Evolutionary conservation across 2,888 invertebrate genomes (phyloP).

Genomic region (Sesamia inferens): DNA sequence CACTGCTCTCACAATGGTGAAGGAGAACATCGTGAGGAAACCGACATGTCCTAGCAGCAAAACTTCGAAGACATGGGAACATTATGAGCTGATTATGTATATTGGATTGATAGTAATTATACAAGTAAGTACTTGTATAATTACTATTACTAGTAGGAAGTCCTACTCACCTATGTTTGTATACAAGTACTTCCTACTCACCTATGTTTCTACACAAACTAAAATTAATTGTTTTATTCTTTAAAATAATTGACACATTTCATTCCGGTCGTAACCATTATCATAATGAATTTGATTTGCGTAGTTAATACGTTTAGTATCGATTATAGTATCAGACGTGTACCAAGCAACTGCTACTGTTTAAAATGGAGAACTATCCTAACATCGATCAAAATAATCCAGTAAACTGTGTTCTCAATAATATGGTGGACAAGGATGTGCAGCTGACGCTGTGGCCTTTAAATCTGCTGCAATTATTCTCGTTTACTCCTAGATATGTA

Average conservation of each 20-base stretch:
- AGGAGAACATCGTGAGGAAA: no score
- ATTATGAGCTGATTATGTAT: no score
- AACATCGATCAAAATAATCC: background rate
- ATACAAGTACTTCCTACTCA: no score
- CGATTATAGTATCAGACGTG: background rate
- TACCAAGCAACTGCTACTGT: background rate
- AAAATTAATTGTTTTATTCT: background rate
- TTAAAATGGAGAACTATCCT: background rate
- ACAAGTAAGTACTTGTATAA: no score
- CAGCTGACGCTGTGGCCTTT: slow-evolving; percentile 25
- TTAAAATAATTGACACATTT: background rate
- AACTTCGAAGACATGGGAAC: no score
- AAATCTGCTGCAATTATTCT: slow-evolving; percentile 8
- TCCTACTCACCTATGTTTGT: no score
- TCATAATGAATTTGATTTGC: background rate
- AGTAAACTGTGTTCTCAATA: background rate
- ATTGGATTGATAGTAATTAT: no score
- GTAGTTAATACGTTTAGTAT: background rate
- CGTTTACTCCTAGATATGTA: slow-evolving; percentile 5
- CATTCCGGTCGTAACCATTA: background rate
- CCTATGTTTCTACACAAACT: background rate
- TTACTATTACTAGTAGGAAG: no score
- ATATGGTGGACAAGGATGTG: slow-evolving; percentile 22
- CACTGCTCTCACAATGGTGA: no score
- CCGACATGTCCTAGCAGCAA: no score